Conservation (phyloP, 2,113 vertebrate genomes). For the Lethenteron camtschaticum region DNA sequence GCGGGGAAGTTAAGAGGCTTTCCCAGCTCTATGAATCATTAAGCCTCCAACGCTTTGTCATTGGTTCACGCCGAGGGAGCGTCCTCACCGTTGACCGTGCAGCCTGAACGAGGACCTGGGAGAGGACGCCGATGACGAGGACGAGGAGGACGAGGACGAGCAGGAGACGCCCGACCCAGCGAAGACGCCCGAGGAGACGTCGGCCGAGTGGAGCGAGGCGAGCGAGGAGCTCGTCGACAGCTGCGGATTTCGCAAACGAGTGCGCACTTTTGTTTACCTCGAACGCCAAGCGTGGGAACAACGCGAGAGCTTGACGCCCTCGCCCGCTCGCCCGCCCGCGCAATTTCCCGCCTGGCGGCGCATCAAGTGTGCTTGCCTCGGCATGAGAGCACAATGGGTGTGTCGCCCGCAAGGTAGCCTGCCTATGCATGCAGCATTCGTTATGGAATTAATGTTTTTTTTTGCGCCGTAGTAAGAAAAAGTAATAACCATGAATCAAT, state of each 20-base stretch:
- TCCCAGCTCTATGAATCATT: background rate
- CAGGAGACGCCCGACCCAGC: background rate
- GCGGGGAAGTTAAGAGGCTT: background rate
- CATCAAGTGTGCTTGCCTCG: too few relatives aligned
- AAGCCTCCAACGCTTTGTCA: background rate
- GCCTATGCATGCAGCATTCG: too few relatives aligned
- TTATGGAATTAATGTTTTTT: too few relatives aligned
- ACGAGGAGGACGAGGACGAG: background rate
- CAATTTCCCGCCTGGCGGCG: too few relatives aligned
- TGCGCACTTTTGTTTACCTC: too few relatives aligned
- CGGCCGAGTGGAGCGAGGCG: background rate
- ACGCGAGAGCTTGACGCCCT: too few relatives aligned
- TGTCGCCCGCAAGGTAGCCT: too few relatives aligned
- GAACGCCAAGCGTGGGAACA: too few relatives aligned
- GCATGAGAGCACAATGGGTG: too few relatives aligned
- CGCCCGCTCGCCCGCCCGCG: too few relatives aligned
- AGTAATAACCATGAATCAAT: too few relatives aligned
- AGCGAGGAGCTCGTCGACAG: background rate
- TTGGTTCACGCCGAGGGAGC: background rate
- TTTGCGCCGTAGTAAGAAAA: too few relatives aligned
- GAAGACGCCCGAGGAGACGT: background rate
- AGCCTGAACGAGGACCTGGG: slow-evolving; percentile 3
- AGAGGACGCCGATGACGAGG: background rate
- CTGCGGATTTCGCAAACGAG: background rate
- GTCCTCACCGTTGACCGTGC: background rate